phyloP scores from a whole-genome alignment of 2,888 invertebrate genomes.

The Zygothrica quintamaculata region DNA sequence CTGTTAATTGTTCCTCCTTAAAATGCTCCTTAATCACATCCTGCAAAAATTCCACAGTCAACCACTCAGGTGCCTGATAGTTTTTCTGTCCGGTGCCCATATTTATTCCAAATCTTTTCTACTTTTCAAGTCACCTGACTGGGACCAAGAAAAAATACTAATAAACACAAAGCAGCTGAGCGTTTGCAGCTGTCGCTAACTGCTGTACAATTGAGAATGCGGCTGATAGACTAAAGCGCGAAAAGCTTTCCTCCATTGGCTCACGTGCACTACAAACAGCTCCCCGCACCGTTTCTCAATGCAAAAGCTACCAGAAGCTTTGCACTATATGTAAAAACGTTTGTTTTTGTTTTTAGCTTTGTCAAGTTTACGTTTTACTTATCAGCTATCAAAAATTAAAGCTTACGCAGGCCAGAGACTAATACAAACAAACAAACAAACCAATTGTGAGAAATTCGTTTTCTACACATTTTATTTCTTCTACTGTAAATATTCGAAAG shows the following conservation, averaged over 20 bases:
- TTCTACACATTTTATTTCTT: too few relatives aligned
- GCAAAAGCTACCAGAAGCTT: too few relatives aligned
- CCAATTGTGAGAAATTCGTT: too few relatives aligned
- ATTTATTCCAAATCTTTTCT: conserved; percentile 22
- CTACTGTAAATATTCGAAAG: too few relatives aligned
- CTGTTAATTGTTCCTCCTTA: conserved; percentile 78
- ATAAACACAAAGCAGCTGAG: conserved; percentile 47
- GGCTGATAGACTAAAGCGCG: conserved; percentile 13
- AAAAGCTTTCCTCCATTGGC: conserved; percentile 23
- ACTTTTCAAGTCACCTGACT: conserved; percentile 78
- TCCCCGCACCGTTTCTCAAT: not conserved
- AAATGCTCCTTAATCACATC: conserved; percentile 83
- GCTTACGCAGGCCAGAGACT: conserved; percentile 2
- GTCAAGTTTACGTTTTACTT: conserved; percentile 2
- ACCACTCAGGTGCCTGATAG: conserved; percentile 82
- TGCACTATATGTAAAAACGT: conserved; percentile 43
- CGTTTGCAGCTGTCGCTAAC: conserved; percentile 32
- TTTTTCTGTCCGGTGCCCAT: conserved; percentile 82
- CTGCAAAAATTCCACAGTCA: conserved; percentile 81
- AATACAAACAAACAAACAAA: not conserved
- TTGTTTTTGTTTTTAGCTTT: conserved; percentile 62
- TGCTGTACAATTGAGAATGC: conserved; percentile 42
- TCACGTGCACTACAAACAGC: conserved; percentile 45
- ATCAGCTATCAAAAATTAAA: conserved; percentile 36
- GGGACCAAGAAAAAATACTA: conserved; percentile 15